Percentiles rank a stretch among this genome's conserved stretches.
Evolutionary conservation across 2,888 invertebrate genomes (phyloP).

Genomic region (Argyresthia goedartella): DNA sequence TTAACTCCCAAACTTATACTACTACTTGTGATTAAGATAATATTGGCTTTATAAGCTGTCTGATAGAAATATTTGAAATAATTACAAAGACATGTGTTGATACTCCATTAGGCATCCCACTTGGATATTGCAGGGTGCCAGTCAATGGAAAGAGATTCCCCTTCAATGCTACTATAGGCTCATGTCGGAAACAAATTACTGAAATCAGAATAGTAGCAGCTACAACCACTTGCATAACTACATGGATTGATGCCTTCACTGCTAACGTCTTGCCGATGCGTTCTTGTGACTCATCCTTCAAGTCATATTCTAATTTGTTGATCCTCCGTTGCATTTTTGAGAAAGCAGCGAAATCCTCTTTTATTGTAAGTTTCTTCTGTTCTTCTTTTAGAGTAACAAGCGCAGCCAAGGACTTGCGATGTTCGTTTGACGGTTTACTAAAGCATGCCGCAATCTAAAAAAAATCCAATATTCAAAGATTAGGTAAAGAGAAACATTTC

Average conservation of each 20-base stretch:
- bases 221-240: conserved; percentile 39
- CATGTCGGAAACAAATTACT: conserved; percentile 50
- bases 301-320: conserved; percentile 56
- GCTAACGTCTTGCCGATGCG: conserved; percentile 47
- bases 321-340: conserved; percentile 72
- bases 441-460: conserved; percentile 65
- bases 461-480: neutral
- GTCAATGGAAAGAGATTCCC: conserved; percentile 51
- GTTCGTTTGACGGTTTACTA: conserved; percentile 48
- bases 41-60: conserved; percentile 48
- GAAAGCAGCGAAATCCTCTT: conserved; percentile 71
- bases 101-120: conserved; percentile 49
- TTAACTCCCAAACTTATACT: no score
- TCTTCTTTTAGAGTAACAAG: conserved; percentile 49
- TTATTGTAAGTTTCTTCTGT: conserved; percentile 64
- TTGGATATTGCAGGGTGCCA: conserved; percentile 49
- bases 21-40: conserved; percentile 19
- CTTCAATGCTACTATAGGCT: conserved; percentile 50
- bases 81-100: conserved; percentile 60
- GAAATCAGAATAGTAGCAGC: conserved; percentile 40
- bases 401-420: conserved; percentile 46
- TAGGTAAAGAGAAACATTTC: neutral
- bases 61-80: conserved; percentile 53
- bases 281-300: conserved; percentile 48
- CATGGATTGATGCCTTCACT: conserved; percentile 43